These are phyloP conservation scores for Dolichotis patagonum DNA, from an alignment of 2,113 vertebrate genomes.

Conservation along the genomic window DNA sequence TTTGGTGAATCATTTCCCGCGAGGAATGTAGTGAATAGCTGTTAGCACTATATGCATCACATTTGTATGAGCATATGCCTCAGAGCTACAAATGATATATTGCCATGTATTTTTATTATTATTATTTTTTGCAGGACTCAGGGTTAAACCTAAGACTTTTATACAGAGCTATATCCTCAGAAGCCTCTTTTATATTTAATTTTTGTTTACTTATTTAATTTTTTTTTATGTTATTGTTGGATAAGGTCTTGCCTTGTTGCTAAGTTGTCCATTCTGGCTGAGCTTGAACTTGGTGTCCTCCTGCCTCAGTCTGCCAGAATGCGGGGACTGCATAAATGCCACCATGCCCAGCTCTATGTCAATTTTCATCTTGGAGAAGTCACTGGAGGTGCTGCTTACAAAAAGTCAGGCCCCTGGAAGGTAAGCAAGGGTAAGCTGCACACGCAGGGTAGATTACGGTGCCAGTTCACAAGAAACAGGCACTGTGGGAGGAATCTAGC, in stretches of 20 bases:
- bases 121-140: neutral
- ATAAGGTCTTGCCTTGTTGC: neutral
- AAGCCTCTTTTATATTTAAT: neutral
- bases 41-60: too few species aligned
- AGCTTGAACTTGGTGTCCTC: neutral
- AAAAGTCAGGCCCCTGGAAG: neutral
- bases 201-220: neutral
- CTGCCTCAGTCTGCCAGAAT: neutral
- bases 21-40: neutral
- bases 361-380: neutral
- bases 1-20: neutral
- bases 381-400: neutral
- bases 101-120: neutral
- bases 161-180: neutral
- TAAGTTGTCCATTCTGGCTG: neutral
- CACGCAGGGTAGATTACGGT: neutral
- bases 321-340: neutral
- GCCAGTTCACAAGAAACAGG: neutral
- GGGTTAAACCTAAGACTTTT: neutral
- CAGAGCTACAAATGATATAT: neutral
- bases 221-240: neutral
- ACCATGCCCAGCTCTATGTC: neutral
- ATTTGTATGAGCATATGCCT: neutral
- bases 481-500: neutral
- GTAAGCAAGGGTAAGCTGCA: neutral